Evolutionary conservation across 2,888 invertebrate species (phyloP), one percentile per base, ranked within the genome.

Genomic region (Asteroscopus sphinx): DNA sequence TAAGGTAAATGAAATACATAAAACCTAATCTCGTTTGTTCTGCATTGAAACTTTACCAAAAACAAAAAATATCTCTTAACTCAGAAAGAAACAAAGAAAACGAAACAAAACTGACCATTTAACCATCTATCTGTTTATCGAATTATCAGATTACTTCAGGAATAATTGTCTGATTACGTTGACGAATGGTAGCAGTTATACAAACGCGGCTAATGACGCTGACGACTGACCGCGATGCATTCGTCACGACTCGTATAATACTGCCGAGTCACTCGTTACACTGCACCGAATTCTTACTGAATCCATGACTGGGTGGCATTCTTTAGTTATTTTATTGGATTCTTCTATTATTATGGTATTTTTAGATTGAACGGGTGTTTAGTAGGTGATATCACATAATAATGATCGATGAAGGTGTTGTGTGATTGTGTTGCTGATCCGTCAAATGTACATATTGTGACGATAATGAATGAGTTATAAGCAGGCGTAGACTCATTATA

Each of bases 231-330:
- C 45, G 49, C 16, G 45, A 57, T 60, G 36, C 66, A 67, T 76
- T 74, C 58, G 70, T 61, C 68, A 63, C 68, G 64, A 56, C 53
- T 49, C 8, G n/a, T 42, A 26, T 1, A 21, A 33, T 13, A 42
- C 7, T 37, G 64, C 11, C 17, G 30, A 42, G 17, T 64, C 64
- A 64, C 16, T 28, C 40, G 33, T 35, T 42, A 30, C 33, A 8
- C 37, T 25, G 13, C 3, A 13, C 13, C 40, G 2, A 40, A 40
- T 39, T 12, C 37, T 5, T 37, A 37, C 11, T 1, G 2, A 25
- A 44, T 21, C 25, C 21, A 17, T 17, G 12, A 42, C 30, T 17
- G 16, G 30, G 7, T 46, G 16, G 16, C 7, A 17, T 33, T 42
- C 0, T 8, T 9, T 12, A 1, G 3, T 17, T 54, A n/a, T 64